Evolutionary conservation across 2,888 invertebrate genomes (phyloP).

Genomic region (Mythimna albipuncta): DNA sequence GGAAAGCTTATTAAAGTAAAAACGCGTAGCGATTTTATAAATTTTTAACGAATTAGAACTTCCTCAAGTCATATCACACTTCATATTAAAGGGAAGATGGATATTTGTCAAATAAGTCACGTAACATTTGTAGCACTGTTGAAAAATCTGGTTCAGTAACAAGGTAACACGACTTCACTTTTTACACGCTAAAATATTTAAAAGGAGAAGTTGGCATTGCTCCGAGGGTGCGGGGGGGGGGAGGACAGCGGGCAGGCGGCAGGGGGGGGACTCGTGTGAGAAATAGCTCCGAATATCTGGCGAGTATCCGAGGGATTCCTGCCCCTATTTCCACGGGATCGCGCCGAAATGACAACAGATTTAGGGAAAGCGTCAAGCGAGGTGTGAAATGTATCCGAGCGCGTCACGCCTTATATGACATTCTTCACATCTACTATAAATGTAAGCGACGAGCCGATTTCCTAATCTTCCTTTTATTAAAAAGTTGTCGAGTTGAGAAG

Average conservation of each 20-base stretch:
- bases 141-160: slow-evolving; percentile 74
- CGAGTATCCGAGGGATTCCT: slow-evolving; percentile 86
- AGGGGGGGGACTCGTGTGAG: slow-evolving; percentile 80
- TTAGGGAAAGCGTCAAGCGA: slow-evolving; percentile 89
- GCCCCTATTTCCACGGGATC: slow-evolving; percentile 87
- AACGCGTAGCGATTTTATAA: slow-evolving; percentile 28
- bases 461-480: slow-evolving; percentile 88
- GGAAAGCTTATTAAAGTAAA: slow-evolving; percentile 35
- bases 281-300: slow-evolving; percentile 87
- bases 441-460: slow-evolving; percentile 83
- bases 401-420: slow-evolving; percentile 87
- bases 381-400: slow-evolving; percentile 89
- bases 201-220: slow-evolving; percentile 75
- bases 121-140: slow-evolving; percentile 45
- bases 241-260: slow-evolving; percentile 36
- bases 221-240: slow-evolving; percentile 56
- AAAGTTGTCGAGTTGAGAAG: slow-evolving; percentile 79
- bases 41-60: slow-evolving; percentile 22
- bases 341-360: slow-evolving; percentile 89
- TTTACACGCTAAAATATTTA: slow-evolving; percentile 87
- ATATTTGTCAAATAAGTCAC: slow-evolving; percentile 35
- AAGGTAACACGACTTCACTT: slow-evolving; percentile 83
- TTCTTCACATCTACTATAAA: slow-evolving; percentile 86
- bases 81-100: slow-evolving; percentile 36
- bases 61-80: slow-evolving; percentile 44